A percentile compares a stretch with the other conserved stretches of the same genome.
These are phyloP conservation scores for Acromyrmex echinatior DNA, from an alignment of 1,140 invertebrate species.

Conservation along the genomic window DNA sequence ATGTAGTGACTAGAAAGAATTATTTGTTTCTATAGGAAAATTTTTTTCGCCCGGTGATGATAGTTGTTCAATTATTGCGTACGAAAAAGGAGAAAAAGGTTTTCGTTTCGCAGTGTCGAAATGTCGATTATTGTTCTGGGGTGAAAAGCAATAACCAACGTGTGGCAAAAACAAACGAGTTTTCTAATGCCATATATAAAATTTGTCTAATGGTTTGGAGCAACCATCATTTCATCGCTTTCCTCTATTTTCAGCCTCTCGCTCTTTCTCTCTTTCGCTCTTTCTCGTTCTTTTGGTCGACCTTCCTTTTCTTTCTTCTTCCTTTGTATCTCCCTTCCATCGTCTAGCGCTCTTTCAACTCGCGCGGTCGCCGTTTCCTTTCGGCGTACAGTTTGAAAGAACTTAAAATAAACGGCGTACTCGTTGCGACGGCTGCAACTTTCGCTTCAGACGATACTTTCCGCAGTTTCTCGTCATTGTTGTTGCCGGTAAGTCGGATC, in stretches of 20 bases:
- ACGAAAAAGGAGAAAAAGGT: background rate
- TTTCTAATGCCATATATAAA: conserved; percentile 81
- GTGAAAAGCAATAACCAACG: conserved; percentile 61
- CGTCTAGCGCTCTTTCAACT: conserved; percentile 34
- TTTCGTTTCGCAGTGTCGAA: conserved; percentile 49
- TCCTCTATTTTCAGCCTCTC: conserved; percentile 71
- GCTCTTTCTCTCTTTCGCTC: conserved; percentile 8
- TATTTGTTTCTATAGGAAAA: conserved; percentile 14
- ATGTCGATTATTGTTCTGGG: conserved; percentile 51
- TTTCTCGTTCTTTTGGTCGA: conserved; percentile 20
- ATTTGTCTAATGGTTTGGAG: conserved; percentile 84
- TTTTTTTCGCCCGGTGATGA: background rate
- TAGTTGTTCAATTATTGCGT: conserved; percentile 23
- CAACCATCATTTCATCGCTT: conserved; percentile 48
- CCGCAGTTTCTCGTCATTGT: conserved; percentile 62
- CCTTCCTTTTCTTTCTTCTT: conserved; percentile 54
- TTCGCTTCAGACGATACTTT: conserved; percentile 71
- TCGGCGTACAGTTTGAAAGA: conserved; percentile 81
- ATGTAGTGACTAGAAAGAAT: background rate
- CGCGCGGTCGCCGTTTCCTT: conserved; percentile 51
- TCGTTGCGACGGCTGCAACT: conserved; percentile 55
- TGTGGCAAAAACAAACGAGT: conserved; percentile 72
- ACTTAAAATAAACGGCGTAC: conserved; percentile 83
- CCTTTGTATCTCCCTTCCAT: conserved; percentile 24
- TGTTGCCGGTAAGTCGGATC: conserved; percentile 66